Evolutionary conservation across 2,888 invertebrate species (phyloP).

Genomic region (Taphrorychus bicolor): DNA sequence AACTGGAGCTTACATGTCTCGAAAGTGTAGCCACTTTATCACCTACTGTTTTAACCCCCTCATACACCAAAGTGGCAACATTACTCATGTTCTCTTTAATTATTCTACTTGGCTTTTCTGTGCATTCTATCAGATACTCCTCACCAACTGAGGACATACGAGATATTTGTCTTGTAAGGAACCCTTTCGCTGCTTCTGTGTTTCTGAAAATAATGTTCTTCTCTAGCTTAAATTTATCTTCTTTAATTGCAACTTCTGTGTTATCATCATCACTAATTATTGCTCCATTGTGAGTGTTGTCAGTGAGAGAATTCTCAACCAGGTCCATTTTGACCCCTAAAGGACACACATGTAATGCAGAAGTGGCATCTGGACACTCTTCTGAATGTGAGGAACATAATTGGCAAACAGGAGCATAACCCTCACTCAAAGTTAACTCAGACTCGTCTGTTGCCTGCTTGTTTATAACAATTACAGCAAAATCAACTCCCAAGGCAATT

Average conservation of each 20-base stretch:
- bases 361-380: conserved; percentile 67
- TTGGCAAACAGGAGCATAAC: background rate
- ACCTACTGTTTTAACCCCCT: conserved; percentile 77
- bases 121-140: conserved; percentile 70
- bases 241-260: conserved; percentile 16
- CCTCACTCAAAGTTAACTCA: conserved; percentile 50
- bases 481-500: conserved; percentile 78
- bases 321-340: conserved; percentile 63
- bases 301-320: background rate
- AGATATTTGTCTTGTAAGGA: conserved; percentile 73
- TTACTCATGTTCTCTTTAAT: conserved; percentile 78
- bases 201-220: conserved; percentile 76
- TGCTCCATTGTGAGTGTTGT: conserved; percentile 56
- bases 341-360: conserved; percentile 68
- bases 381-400: conserved; percentile 60
- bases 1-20: conserved; percentile 73
- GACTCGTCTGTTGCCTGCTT: conserved; percentile 58
- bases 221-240: conserved; percentile 43
- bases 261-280: conserved; percentile 50
- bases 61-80: conserved; percentile 75
- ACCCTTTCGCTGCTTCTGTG: conserved; percentile 79
- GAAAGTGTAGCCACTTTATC: conserved; percentile 77
- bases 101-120: conserved; percentile 71
- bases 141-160: conserved; percentile 76
- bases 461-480: conserved; percentile 76